Evolutionary conservation across 1,140 invertebrate species (phyloP).

Genomic region (Brachionus koreanus): DNA sequence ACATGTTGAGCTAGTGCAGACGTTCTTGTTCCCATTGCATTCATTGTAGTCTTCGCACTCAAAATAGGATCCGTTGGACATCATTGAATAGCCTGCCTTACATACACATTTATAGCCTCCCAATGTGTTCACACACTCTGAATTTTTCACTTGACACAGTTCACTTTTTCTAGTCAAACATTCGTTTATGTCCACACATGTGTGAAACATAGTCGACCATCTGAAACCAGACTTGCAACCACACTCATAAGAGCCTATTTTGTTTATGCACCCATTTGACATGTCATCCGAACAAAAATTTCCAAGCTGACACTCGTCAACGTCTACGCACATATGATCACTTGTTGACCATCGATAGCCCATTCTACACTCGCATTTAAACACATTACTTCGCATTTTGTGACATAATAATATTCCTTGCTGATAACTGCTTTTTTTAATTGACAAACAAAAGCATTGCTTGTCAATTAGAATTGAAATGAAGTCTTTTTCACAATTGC

Average conservation of each 20-base stretch:
- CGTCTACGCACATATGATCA: neutral
- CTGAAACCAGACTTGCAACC: neutral
- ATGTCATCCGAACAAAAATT: neutral
- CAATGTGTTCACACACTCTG: neutral
- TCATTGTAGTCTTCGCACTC: neutral
- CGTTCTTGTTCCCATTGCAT: neutral
- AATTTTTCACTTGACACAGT: neutral
- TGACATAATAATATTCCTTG: neutral
- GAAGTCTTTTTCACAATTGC: neutral
- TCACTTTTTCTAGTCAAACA: neutral
- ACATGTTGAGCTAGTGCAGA: neutral
- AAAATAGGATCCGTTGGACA: neutral
- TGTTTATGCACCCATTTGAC: neutral
- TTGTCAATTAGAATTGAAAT: neutral
- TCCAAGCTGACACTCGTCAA: neutral
- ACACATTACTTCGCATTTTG: neutral
- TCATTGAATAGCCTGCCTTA: neutral
- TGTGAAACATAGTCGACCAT: neutral
- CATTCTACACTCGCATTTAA: neutral
- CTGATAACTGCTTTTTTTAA: neutral
- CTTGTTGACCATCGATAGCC: neutral
- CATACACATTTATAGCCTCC: neutral
- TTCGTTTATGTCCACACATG: constrained; percentile 19
- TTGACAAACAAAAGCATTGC: neutral
- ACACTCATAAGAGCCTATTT: constrained; percentile 23